Percentiles rank a stretch among this genome's conserved stretches.
phyloP scores from a whole-genome alignment of 2,797 vertebrate genomes.

The Eidolon dupreanum region DNA sequence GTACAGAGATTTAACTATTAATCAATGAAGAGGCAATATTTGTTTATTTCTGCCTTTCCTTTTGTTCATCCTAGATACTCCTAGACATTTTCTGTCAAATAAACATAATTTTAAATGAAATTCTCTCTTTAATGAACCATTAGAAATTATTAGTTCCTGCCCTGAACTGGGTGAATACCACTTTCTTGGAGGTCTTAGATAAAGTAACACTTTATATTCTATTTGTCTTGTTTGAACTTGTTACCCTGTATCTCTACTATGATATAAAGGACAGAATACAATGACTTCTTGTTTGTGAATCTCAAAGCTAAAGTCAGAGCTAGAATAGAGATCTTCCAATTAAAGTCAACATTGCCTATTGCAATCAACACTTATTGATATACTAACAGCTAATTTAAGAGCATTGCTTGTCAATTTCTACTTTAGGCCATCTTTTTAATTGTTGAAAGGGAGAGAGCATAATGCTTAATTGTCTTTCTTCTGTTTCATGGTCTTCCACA shows the following conservation, averaged over 20 bases:
- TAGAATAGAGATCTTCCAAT: conserved; percentile 6
- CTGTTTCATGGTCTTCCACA: not conserved
- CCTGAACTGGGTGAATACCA: not conserved
- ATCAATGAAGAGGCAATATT: not conserved
- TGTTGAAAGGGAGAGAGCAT: not conserved
- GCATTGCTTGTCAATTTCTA: conserved; percentile 21
- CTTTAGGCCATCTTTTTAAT: not conserved
- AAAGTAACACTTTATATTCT: not conserved
- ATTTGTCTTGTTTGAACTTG: conserved; percentile 51
- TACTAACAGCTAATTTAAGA: conserved; percentile 22
- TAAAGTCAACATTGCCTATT: conserved; percentile 7
- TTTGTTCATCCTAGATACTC: conserved; percentile 19
- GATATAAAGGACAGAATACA: conserved; percentile 39
- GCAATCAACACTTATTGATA: conserved; percentile 54
- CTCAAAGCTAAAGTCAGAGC: conserved; percentile 22
- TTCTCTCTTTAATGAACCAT: conserved; percentile 33
- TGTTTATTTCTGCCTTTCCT: not conserved
- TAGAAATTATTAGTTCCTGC: conserved; percentile 54
- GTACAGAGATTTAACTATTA: not conserved
- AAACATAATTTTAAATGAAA: conserved; percentile 21
- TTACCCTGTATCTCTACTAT: not conserved
- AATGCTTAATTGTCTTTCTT: not conserved
- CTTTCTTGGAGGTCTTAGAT: not conserved
- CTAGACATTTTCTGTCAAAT: not conserved
- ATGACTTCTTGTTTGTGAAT: not conserved